phyloP scores from a whole-genome alignment of 2,113 vertebrate genomes.

The Helogale parvula region DNA sequence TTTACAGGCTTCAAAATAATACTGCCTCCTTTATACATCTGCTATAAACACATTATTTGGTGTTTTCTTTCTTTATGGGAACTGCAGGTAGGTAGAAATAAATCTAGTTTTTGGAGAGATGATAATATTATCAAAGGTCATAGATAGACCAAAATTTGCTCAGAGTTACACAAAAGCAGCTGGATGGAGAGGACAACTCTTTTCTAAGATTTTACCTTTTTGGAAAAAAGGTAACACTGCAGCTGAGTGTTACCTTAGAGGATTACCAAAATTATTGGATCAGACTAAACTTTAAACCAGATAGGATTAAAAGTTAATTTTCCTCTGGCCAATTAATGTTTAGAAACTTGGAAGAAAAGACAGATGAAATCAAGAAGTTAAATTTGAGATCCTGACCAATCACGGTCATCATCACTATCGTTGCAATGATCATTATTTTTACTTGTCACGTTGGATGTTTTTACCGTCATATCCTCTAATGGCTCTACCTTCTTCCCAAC shows the following conservation, averaged over 20 bases:
- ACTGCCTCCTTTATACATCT: neutral
- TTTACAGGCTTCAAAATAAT: neutral
- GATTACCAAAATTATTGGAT: neutral
- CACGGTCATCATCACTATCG: rapidly evolving
- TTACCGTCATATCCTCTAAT: neutral
- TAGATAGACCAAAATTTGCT: neutral
- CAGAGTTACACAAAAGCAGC: neutral
- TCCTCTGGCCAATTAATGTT: neutral
- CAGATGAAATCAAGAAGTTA: neutral
- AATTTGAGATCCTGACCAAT: neutral
- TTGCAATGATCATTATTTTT: neutral
- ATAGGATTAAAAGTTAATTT: constrained; percentile 20
- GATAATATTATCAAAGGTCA: constrained; percentile 23
- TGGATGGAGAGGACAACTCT: neutral
- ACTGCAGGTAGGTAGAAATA: constrained; percentile 6
- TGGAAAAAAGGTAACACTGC: neutral
- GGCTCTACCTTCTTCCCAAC: neutral
- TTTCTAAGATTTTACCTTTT: neutral
- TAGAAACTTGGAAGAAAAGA: constrained; percentile 30
- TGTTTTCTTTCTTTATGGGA: constrained; percentile 12
- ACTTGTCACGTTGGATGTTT: neutral
- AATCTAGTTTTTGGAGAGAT: neutral
- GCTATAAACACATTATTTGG: neutral
- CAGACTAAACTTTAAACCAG: neutral
- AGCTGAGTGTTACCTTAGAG: neutral